A percentile compares a stretch with the other conserved stretches of the same genome.
phyloP scores from a whole-genome alignment of 1,140 invertebrate species.

The Cydia splendana region DNA sequence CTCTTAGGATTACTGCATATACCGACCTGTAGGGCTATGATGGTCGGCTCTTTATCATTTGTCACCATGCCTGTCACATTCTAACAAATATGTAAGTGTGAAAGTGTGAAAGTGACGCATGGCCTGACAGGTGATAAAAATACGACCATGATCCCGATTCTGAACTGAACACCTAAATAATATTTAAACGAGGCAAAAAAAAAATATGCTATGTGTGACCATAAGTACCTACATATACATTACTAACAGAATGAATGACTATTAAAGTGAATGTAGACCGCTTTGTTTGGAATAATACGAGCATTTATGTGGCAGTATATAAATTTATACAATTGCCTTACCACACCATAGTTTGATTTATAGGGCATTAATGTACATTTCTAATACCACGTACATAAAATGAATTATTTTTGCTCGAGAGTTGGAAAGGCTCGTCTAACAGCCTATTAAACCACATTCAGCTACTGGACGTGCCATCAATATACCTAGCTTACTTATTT shows the following conservation, averaged over 20 bases:
- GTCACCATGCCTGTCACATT: too few relatives aligned
- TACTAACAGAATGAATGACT: background rate
- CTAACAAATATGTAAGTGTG: too few relatives aligned
- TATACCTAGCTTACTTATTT: background rate
- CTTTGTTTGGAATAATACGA: background rate
- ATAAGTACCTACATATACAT: too few relatives aligned
- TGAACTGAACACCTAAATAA: too few relatives aligned
- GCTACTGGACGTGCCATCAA: background rate
- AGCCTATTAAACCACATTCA: background rate
- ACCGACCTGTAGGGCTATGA: too few relatives aligned
- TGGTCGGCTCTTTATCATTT: too few relatives aligned
- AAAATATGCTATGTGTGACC: background rate
- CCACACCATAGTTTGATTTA: slow-evolving; percentile 1
- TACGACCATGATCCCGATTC: too few relatives aligned
- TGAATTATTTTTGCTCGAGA: background rate
- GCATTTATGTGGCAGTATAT: background rate
- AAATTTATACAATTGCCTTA: background rate
- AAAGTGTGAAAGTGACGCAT: too few relatives aligned
- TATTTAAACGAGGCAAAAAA: too few relatives aligned
- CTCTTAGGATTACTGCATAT: background rate
- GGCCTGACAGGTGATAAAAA: too few relatives aligned
- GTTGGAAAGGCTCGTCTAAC: background rate
- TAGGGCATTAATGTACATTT: background rate
- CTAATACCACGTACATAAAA: background rate
- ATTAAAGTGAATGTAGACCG: background rate